A percentile compares a stretch with the other conserved stretches of the same genome.
These are phyloP conservation scores for Xylocopa sonorina DNA, from an alignment of 1,140 invertebrate genomes.

Conservation along the genomic window DNA sequence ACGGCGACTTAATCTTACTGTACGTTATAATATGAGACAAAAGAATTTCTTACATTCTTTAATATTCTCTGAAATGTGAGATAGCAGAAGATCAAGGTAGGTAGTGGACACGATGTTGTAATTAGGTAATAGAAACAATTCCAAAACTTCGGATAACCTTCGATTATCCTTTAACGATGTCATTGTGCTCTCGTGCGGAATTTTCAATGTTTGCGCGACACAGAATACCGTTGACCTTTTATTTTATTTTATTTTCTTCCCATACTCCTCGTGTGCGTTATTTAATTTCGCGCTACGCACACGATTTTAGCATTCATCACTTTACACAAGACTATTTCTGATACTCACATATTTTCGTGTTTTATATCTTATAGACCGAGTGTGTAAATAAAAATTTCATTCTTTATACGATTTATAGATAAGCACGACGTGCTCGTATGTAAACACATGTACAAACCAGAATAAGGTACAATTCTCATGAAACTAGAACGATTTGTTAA, in stretches of 20 bases:
- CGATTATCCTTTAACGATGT: conserved; percentile 47
- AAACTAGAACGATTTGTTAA: not conserved
- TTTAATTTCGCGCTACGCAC: conserved; percentile 3
- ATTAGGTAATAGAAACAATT: conserved; percentile 76
- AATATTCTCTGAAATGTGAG: conserved; percentile 71
- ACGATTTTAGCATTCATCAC: not conserved
- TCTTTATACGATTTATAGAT: not conserved
- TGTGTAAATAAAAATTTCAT: conserved; percentile 28
- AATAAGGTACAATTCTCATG: conserved; percentile 11
- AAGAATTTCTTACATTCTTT: conserved; percentile 68
- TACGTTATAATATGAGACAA: not conserved
- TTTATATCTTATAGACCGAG: not conserved
- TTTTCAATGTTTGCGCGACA: conserved; percentile 2
- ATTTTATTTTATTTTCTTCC: not conserved
- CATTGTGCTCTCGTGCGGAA: conserved; percentile 22
- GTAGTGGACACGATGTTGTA: conserved; percentile 75
- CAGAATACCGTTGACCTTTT: not conserved
- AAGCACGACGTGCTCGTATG: too few relatives aligned
- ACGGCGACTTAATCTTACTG: not conserved
- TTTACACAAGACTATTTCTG: not conserved
- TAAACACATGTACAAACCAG: not conserved
- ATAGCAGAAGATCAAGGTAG: conserved; percentile 77
- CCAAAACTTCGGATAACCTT: conserved; percentile 74
- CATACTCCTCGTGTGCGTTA: not conserved
- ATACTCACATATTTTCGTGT: conserved; percentile 6